A percentile compares a stretch with the other conserved stretches of the same genome.
Evolutionary conservation across 2,797 vertebrate species (phyloP).

Genomic region (Lindbergichthys nudifrons): DNA sequence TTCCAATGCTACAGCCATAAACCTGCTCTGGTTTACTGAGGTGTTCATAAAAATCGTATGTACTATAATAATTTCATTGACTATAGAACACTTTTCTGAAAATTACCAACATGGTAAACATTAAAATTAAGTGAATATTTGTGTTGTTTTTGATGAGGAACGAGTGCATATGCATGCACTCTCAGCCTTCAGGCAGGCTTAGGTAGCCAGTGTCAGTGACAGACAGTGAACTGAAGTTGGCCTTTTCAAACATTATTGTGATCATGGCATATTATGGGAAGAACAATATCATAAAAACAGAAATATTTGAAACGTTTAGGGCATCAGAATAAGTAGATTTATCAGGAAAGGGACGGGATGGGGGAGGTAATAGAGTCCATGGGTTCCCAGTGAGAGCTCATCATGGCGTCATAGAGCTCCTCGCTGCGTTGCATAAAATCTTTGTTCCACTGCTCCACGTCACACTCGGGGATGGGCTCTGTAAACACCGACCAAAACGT

Average conservation of each 20-base stretch:
- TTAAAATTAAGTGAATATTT: constrained; percentile 28
- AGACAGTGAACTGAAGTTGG: constrained; percentile 20
- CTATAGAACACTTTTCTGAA: constrained; percentile 2
- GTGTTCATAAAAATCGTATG: neutral
- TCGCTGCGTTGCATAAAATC: constrained; percentile 93
- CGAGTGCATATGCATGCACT: neutral
- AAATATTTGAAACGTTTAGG: neutral
- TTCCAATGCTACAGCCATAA: constrained; percentile 4
- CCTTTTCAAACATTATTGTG: constrained; percentile 12
- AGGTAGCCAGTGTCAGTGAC: neutral
- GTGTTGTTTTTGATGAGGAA: constrained; percentile 15
- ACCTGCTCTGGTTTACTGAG: neutral
- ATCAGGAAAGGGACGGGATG: constrained; percentile 83
- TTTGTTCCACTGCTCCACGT: constrained; percentile 91
- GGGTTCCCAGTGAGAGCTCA: constrained; percentile 93
- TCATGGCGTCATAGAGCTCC: constrained; percentile 92
- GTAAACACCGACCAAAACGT: neutral
- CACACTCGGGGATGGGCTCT: constrained; percentile 90
- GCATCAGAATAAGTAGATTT: too few species aligned
- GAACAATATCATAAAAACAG: constrained; percentile 26
- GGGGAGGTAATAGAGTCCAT: constrained; percentile 88
- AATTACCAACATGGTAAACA: constrained; percentile 61
- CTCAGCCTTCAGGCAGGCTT: neutral
- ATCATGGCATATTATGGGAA: neutral
- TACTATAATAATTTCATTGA: constrained; percentile 5